Evolutionary conservation across 2,888 invertebrate species (phyloP).

Genomic region (Monopis laevigella): DNA sequence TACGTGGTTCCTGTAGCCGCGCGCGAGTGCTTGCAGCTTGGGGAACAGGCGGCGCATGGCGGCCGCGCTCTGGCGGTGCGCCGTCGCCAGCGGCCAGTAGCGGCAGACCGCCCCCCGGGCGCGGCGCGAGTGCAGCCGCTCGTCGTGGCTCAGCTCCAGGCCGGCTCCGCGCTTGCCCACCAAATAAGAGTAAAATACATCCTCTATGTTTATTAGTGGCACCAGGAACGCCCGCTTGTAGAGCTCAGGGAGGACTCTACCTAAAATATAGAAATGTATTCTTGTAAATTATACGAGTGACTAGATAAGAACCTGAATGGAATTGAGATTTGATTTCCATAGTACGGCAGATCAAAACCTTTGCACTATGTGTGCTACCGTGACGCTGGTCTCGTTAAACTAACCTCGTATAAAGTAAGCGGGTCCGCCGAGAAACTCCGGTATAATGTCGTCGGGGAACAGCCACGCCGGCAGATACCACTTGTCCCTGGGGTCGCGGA

Average conservation of each 20-base stretch:
- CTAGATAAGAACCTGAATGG: too few species aligned
- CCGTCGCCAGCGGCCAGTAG: neutral
- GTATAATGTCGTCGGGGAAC: neutral
- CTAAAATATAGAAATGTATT: too few species aligned
- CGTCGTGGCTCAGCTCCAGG: neutral
- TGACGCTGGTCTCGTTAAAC: too few species aligned
- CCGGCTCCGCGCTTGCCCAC: neutral
- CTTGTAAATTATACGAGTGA: too few species aligned
- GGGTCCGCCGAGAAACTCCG: constrained; percentile 1
- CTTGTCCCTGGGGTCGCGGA: neutral
- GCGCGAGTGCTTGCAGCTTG: neutral
- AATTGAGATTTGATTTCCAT: too few species aligned
- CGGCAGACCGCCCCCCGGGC: neutral
- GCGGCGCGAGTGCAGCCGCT: neutral
- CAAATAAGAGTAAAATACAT: neutral
- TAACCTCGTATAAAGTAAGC: neutral
- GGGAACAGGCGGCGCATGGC: neutral
- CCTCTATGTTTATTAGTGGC: neutral
- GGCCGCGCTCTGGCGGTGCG: neutral
- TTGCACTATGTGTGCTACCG: too few species aligned
- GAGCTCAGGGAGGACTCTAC: neutral
- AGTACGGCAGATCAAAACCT: too few species aligned
- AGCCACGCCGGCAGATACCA: neutral
- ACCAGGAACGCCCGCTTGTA: neutral
- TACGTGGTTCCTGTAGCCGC: neutral